Evolutionary conservation across 2,888 invertebrate genomes (phyloP).

Genomic region (Orchestes rusci): DNA sequence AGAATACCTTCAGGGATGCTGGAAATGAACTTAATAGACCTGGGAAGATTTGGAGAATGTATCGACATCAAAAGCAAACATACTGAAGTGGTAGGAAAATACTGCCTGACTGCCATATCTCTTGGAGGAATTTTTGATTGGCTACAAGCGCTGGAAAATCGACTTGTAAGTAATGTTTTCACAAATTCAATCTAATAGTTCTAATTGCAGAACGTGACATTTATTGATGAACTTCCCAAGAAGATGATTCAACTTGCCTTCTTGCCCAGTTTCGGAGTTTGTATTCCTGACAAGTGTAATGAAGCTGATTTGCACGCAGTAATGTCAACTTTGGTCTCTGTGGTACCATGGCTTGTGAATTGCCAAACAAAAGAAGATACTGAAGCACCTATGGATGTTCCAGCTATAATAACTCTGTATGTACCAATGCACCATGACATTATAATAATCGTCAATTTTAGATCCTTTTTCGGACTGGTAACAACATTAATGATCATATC

Average conservation of each 20-base stretch:
- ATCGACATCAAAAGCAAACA: constrained; percentile 4
- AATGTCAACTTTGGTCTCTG: neutral
- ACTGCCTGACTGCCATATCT: constrained; percentile 3
- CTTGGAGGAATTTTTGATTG: no score
- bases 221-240: neutral
- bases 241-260: neutral
- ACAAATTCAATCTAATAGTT: no score
- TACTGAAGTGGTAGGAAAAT: constrained; percentile 10
- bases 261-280: constrained; percentile 8
- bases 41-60: constrained; percentile 11
- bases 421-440: neutral
- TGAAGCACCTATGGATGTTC: neutral
- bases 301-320: constrained; percentile 7
- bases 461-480: constrained; percentile 6
- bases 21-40: constrained; percentile 5
- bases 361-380: constrained; percentile 12
- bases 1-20: constrained; percentile 20
- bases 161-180: no score
- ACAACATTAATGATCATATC: constrained; percentile 7
- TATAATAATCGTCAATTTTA: constrained; percentile 1
- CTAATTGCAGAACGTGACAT: neutral
- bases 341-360: constrained; percentile 3
- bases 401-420: constrained; percentile 2
- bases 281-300: constrained; percentile 11
- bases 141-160: no score